phyloP scores from a whole-genome alignment of 2,113 vertebrate genomes.

The Leuciscus idus region DNA sequence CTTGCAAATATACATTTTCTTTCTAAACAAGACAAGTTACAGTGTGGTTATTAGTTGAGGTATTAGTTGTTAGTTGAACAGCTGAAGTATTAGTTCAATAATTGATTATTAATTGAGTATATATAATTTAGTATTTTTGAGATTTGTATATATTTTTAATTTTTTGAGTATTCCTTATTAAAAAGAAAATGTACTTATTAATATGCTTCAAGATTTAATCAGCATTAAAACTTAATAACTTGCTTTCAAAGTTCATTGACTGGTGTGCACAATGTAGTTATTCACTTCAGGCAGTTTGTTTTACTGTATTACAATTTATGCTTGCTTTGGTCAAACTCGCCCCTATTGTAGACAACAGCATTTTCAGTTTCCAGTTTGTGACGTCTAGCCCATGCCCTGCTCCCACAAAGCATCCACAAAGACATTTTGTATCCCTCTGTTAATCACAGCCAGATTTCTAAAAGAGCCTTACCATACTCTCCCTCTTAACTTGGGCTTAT shows the following conservation, averaged over 20 bases:
- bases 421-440: constrained; percentile 13
- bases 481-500: constrained; percentile 53
- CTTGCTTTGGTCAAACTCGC: not conserved
- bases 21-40: no score
- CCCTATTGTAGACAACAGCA: not conserved
- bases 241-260: not conserved
- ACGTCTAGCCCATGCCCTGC: constrained; percentile 58
- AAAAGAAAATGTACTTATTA: no score
- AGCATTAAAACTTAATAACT: no score
- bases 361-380: constrained; percentile 9
- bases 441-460: constrained; percentile 62
- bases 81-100: no score
- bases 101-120: no score
- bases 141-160: no score
- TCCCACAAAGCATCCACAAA: not conserved
- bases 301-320: not conserved
- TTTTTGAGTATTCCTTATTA: no score
- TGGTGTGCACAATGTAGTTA: not conserved
- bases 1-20: no score
- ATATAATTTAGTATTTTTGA: no score
- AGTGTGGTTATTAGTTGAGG: no score
- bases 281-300: not conserved
- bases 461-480: constrained; percentile 47
- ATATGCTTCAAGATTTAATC: no score
- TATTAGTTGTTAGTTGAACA: no score